Conservation (phyloP, 2,888 invertebrate species). For the Metalampra italica region DNA sequence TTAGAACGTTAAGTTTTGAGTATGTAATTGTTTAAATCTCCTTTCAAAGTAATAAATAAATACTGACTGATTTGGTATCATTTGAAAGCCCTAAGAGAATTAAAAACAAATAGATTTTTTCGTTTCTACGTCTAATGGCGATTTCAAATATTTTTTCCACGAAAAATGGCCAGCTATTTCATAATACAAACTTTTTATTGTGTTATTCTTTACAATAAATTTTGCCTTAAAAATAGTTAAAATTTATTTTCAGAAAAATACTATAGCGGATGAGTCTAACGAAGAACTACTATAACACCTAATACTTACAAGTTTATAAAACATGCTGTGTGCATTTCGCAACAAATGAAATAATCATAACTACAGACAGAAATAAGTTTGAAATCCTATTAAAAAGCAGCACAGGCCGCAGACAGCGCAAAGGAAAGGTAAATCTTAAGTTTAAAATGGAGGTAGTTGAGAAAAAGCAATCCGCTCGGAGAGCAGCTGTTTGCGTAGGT, state of each 20-base stretch:
- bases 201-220: no score
- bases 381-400: conserved; percentile 19
- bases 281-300: no score
- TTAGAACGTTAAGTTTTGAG: no score
- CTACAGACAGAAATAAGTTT: not conserved
- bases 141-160: not conserved
- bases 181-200: not conserved
- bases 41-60: not conserved
- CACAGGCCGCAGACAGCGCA: conserved; percentile 1
- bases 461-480: conserved; percentile 44
- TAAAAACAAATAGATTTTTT: not conserved
- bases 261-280: no score
- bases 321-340: no score
- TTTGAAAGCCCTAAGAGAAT: no score
- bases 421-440: conserved; percentile 30
- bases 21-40: no score
- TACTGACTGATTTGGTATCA: not conserved
- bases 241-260: no score
- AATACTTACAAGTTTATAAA: no score
- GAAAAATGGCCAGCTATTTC: not conserved
- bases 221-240: no score
- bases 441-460: conserved; percentile 45
- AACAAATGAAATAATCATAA: not conserved
- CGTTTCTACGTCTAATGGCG: not conserved
- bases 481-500: conserved; percentile 45